These are phyloP conservation scores for Trichogramma pretiosum DNA, from an alignment of 1,140 invertebrate species.

Conservation along the genomic window DNA sequence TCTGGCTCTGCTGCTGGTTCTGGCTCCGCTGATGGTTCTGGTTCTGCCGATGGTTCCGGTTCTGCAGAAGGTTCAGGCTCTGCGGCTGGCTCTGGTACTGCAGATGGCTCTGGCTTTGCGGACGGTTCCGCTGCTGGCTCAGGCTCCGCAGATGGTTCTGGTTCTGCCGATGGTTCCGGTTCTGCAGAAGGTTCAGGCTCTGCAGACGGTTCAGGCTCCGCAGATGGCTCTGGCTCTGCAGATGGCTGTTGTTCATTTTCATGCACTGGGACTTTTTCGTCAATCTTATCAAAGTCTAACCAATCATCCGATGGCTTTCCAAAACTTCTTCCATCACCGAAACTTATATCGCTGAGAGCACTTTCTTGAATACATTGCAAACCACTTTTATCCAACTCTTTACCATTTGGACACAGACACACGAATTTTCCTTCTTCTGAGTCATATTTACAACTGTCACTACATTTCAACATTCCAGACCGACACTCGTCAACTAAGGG, in stretches of 20 bases:
- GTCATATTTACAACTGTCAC: conserved; percentile 67
- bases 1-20: conserved; percentile 28
- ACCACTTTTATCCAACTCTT: conserved; percentile 40
- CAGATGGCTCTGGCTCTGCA: conserved; percentile 25
- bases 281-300: too few species aligned
- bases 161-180: conserved; percentile 26
- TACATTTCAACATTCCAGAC: conserved; percentile 64
- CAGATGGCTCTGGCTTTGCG: conserved; percentile 22
- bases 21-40: conserved; percentile 24
- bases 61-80: too few species aligned
- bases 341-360: conserved; percentile 29
- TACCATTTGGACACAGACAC: conserved; percentile 60
- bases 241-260: conserved; percentile 20
- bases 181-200: conserved; percentile 28
- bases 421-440: conserved; percentile 50
- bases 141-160: conserved; percentile 21
- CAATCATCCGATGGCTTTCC: conserved; percentile 40
- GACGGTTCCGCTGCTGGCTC: conserved; percentile 23
- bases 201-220: too few species aligned
- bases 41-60: conserved; percentile 19
- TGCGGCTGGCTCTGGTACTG: conserved; percentile 19
- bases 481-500: conserved; percentile 64
- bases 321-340: conserved; percentile 27
- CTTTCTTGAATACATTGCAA: conserved; percentile 40
- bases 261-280: too few species aligned